phyloP scores from a whole-genome alignment of 2,888 invertebrate species.

The Pandemis heparana region DNA sequence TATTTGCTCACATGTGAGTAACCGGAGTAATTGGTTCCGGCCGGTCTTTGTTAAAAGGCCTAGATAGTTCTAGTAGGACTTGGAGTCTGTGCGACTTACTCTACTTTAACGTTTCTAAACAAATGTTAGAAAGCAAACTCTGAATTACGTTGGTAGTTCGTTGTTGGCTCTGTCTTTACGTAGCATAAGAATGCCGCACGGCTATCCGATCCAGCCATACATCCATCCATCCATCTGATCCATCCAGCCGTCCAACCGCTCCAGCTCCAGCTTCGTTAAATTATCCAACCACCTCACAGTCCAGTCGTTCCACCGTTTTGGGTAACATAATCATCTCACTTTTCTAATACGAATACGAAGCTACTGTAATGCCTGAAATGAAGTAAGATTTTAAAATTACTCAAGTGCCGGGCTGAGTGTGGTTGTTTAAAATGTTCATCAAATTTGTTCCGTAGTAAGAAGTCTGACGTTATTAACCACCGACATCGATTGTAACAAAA shows the following conservation, averaged over 20 bases:
- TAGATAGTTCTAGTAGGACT: too few species aligned
- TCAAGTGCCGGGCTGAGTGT: neutral
- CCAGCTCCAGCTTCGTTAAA: neutral
- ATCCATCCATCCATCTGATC: slow-evolving; percentile 11
- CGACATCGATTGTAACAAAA: slow-evolving; percentile 26
- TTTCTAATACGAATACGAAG: neutral
- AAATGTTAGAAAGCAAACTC: too few species aligned
- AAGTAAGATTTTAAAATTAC: slow-evolving; percentile 29
- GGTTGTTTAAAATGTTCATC: neutral
- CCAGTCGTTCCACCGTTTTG: slow-evolving; percentile 6
- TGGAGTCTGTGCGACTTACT: too few species aligned
- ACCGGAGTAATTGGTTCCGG: too few species aligned
- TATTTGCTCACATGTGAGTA: too few species aligned
- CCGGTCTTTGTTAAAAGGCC: too few species aligned
- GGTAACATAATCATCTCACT: slow-evolving; percentile 10
- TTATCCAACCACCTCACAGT: slow-evolving; percentile 11
- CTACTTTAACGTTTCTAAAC: too few species aligned
- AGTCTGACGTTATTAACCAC: slow-evolving; percentile 1
- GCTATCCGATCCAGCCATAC: neutral
- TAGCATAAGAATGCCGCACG: too few species aligned
- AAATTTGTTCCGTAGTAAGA: slow-evolving; percentile 19
- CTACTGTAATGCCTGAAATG: slow-evolving; percentile 22
- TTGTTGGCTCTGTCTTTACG: too few species aligned
- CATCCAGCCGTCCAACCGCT: slow-evolving; percentile 10
- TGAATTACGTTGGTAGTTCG: too few species aligned